These are phyloP conservation scores for Harpalus rubripes DNA, from an alignment of 2,888 invertebrate genomes.

Conservation along the genomic window DNA sequence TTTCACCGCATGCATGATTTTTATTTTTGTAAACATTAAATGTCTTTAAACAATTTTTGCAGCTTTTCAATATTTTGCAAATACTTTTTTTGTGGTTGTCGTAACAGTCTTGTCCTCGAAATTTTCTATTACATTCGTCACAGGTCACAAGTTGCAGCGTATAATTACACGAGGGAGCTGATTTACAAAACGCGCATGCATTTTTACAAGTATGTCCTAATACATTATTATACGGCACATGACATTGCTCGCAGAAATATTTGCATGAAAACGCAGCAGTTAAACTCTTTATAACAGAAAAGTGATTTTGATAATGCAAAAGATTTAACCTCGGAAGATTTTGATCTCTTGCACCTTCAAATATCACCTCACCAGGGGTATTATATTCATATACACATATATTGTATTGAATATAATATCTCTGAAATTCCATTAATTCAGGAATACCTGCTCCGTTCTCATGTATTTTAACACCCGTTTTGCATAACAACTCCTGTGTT, in stretches of 20 bases:
- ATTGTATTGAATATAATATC: constrained; percentile 12
- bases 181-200: constrained; percentile 42
- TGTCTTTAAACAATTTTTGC: too few relatives aligned
- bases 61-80: too few relatives aligned
- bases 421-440: constrained; percentile 12
- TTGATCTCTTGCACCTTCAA: constrained; percentile 19
- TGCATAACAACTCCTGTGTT: neutral
- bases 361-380: constrained; percentile 49
- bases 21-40: too few relatives aligned
- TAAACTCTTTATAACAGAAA: too few relatives aligned
- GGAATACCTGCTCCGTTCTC: constrained; percentile 13
- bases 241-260: too few relatives aligned
- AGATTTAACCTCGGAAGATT: constrained; percentile 68
- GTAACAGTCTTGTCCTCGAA: too few relatives aligned
- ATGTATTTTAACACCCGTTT: neutral
- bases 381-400: constrained; percentile 39
- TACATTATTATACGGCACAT: constrained; percentile 67
- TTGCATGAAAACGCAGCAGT: too few relatives aligned
- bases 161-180: neutral
- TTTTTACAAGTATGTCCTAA: constrained; percentile 65
- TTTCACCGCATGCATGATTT: too few relatives aligned
- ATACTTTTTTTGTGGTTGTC: too few relatives aligned
- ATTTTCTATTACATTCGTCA: neutral
- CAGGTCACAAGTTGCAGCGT: neutral
- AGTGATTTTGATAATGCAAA: constrained; percentile 30